Base-by-base conservation (phyloP, 1,140 invertebrate genomes). In the Semibalanus balanoides region DNA sequence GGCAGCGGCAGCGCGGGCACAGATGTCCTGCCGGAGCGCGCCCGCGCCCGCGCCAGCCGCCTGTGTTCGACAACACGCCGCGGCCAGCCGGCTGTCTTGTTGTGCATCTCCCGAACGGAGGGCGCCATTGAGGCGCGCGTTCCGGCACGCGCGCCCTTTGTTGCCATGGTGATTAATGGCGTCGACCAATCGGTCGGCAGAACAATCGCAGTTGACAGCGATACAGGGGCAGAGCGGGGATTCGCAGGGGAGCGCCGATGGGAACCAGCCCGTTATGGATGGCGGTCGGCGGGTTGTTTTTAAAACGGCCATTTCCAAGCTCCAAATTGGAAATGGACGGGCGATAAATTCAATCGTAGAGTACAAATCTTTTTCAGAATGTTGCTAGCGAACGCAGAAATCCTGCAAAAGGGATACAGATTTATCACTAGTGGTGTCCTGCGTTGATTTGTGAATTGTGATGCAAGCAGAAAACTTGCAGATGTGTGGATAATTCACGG, bases 101-200 rank as follows among this genome's bases (percentile, higher is more conserved):
- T 64, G 51, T 64, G 51, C 51, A 64, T 64, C 51, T 64, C 51
- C 51, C 51, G 51, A 64, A 64, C 51, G 51, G 22, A 25, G 51
- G 51, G 51, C 51, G 14, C 51, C 51, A 22, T 64, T 64, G 51
- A 22, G 51, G 22, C 14, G 51, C 51, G 51, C 51, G 51, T 64
- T 64, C 51, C 51, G 51, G 51, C 51, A 64, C 51, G 51, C 51
- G 51, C 51, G 51, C 51, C 51, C 51, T 64, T 64, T 64, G 51
- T 64, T 64, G 51, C 51, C 51, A 64, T 64, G 51, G 51, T 64
- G 51, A 64, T 64, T 64, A 64, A 64, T 64, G 51, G 51, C 51
- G 51, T 19, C 22, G 51, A 25, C 51, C 51, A 64, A 64, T 64
- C 51, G 51, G 51, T 19, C 22, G 14, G 22, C 51, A 64, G 51